These are phyloP conservation scores for Drosophila repletoides DNA, from an alignment of 1,140 invertebrate genomes.

Conservation along the genomic window DNA sequence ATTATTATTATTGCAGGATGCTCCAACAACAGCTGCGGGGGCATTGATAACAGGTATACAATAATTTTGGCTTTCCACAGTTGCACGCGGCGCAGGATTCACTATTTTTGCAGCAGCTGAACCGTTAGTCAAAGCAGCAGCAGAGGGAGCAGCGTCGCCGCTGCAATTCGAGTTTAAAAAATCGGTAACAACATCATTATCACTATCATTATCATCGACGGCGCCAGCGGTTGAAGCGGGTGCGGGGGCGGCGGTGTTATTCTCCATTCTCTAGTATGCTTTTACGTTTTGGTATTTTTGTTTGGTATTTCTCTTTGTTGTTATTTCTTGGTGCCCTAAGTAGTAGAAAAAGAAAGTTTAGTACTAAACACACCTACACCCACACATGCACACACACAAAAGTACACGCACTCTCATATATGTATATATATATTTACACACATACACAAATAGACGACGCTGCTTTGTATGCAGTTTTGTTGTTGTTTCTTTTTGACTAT, in stretches of 20 bases:
- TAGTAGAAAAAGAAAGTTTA: slow-evolving; percentile 77
- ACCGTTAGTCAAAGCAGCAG: slow-evolving; percentile 27
- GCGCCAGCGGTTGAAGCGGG: slow-evolving; percentile 11
- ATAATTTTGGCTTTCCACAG: slow-evolving; percentile 74
- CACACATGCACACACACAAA: slow-evolving; percentile 22
- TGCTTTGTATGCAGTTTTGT: slow-evolving; percentile 28
- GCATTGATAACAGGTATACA: slow-evolving; percentile 76
- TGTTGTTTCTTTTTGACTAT: slow-evolving; percentile 45
- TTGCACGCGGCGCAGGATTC: slow-evolving; percentile 15
- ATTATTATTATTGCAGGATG: not conserved
- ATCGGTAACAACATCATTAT: slow-evolving; percentile 81
- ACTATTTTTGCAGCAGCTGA: slow-evolving; percentile 22
- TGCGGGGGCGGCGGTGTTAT: slow-evolving; percentile 6
- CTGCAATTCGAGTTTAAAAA: slow-evolving; percentile 73
- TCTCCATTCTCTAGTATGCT: slow-evolving; percentile 64
- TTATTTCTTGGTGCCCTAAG: slow-evolving; percentile 11
- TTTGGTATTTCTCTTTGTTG: slow-evolving; percentile 36
- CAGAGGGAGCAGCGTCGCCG: slow-evolving; percentile 14
- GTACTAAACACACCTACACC: slow-evolving; percentile 53
- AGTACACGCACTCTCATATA: slow-evolving; percentile 8
- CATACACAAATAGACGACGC: slow-evolving; percentile 4
- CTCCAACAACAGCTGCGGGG: slow-evolving; percentile 24
- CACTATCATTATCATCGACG: slow-evolving; percentile 70
- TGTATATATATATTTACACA: not conserved
- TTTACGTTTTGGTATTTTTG: slow-evolving; percentile 30